Conservation (phyloP, 1,140 invertebrate species). For the Streblospio benedicti region DNA sequence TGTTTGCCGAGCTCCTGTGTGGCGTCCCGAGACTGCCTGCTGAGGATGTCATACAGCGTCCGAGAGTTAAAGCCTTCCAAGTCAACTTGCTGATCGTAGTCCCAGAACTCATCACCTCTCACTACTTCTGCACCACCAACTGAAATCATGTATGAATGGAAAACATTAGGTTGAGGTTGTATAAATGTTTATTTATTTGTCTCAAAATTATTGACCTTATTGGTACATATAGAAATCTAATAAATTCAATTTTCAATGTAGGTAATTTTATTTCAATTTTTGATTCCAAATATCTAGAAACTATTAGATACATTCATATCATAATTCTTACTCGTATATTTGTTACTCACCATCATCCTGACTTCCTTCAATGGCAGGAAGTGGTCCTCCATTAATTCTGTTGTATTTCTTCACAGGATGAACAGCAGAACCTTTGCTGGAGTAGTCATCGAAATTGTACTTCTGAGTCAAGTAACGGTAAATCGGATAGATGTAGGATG, state of each 20-base stretch:
- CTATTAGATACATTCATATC: no score
- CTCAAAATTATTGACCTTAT: no score
- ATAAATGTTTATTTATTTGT: no score
- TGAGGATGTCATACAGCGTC: slow-evolving; percentile 36
- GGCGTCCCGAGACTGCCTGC: slow-evolving; percentile 33
- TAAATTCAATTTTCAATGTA: no score
- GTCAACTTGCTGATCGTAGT: slow-evolving; percentile 39
- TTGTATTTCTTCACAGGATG: slow-evolving; percentile 38
- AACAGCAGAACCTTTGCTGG: slow-evolving; percentile 40
- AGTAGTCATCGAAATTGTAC: slow-evolving; percentile 42
- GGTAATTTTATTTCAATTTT: no score
- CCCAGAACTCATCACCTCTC: slow-evolving; percentile 43
- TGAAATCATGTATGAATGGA: no score
- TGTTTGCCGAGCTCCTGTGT: slow-evolving; percentile 36
- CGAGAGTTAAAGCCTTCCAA: slow-evolving; percentile 36
- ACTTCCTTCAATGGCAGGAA: neutral
- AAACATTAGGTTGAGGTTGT: no score
- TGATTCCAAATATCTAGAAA: no score
- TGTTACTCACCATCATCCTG: neutral
- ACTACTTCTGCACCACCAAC: slow-evolving; percentile 23
- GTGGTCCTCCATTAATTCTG: slow-evolving; percentile 29
- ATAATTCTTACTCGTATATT: no score
- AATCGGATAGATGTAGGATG: slow-evolving; percentile 30
- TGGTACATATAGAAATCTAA: no score
- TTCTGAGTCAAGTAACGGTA: slow-evolving; percentile 28